Evolutionary conservation across 2,888 invertebrate genomes (phyloP).

Genomic region (Caenorhabditis sp.): DNA sequence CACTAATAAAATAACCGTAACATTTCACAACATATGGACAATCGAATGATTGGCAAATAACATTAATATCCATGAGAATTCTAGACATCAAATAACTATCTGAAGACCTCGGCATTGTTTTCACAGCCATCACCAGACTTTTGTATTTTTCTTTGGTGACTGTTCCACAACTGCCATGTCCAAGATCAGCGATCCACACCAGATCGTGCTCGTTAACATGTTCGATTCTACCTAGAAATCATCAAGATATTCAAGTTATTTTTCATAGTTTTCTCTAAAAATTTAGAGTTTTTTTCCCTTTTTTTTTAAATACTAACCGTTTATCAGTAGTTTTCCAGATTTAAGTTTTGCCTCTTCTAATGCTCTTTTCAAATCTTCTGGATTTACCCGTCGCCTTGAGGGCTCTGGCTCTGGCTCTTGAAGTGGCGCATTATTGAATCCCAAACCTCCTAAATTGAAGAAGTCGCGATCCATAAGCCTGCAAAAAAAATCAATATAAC

Average conservation of each 20-base stretch:
- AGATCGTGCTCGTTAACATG: constrained; percentile 61
- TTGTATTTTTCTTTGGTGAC: constrained; percentile 86
- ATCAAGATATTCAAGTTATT: neutral
- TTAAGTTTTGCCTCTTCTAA: constrained; percentile 12
- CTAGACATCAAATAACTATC: constrained; percentile 96
- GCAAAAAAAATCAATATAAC: no score
- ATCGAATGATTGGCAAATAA: constrained; percentile 94
- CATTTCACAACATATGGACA: constrained; percentile 96
- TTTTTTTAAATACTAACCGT: neutral
- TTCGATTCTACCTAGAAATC: constrained; percentile 7
- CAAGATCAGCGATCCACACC: constrained; percentile 72
- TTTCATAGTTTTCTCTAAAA: neutral
- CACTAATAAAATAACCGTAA: constrained; percentile 96
- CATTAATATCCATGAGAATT: constrained; percentile 97
- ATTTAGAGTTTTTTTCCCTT: constrained; percentile 2
- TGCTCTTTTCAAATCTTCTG: neutral
- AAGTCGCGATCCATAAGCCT: constrained; percentile 8
- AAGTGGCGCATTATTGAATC: neutral
- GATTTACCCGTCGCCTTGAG: neutral
- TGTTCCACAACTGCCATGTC: constrained; percentile 85
- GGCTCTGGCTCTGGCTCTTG: neutral
- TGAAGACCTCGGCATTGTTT: constrained; percentile 89
- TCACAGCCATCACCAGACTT: constrained; percentile 69
- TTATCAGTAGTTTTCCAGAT: constrained; percentile 10
- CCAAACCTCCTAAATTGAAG: constrained; percentile 14